Evolutionary conservation across 2,888 invertebrate genomes (phyloP), one percentile per base, ranked within the genome.

Genomic region (Nipponacmea schrenckii): DNA sequence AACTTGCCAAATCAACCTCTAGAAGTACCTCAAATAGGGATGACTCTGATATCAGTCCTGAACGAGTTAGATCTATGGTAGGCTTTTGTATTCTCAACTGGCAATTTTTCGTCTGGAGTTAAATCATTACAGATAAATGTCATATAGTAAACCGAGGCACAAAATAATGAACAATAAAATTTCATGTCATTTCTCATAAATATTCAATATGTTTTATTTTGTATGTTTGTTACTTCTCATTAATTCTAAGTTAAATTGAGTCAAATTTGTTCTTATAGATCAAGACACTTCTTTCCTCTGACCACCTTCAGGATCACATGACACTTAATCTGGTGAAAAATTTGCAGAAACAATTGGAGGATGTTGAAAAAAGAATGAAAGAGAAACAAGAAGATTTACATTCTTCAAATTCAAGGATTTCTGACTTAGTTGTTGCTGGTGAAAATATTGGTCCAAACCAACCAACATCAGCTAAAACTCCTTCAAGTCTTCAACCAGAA

Each of bases 311-410:
- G 20, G 56, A 56, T 24, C 20, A 56, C 24, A 56, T 81, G 66
- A 83, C 84, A 27, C 78, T 81, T 76, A 79, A 72, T 39, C 68
- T 81, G 63, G 82, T 84, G 8, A 77, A 77, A 67, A 80, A 81
- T 68, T 80, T 85, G 12, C 83, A 84, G 63, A 71, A 75, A 62
- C 80, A 83, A 70, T 74, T 84, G 31, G 70, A 77, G 65, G 77
- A 82, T n/a, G 76, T 83, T 70, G 82, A 84, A 65, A 73, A 68
- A 17, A 73, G 76, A 46, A 74, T 79, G 4, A 74, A 69, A 62
- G 72, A 75, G 7, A 72, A 72, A 44, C 75, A 75, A 24, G 48
- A 46, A 12, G 67, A 69, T 27, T 10, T 62, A 7, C 65, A 31
- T 20, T 39, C 24, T 17, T 5, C 15, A 14, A 64, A 62, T 17